Evolutionary conservation across 23 tunicate genomes (phyloP), one percentile per base, ranked within the genome.

Genomic region (Trididemnum clinides): DNA sequence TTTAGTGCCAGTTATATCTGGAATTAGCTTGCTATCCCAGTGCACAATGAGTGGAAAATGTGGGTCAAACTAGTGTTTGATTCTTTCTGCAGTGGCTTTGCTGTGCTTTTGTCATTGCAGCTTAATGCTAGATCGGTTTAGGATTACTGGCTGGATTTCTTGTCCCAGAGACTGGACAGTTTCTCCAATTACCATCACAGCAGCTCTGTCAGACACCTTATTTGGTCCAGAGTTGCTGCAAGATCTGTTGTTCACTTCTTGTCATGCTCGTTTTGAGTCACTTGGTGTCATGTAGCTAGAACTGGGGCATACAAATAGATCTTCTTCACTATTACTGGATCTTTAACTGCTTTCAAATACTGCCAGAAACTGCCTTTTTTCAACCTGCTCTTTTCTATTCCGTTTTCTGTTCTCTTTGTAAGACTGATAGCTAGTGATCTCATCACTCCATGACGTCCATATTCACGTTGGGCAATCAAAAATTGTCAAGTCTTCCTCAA

Each of bases 151-250:
- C 6, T 36, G 57, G 80, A 73, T 38, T 73, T 73, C 33, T 73
- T 73, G 80, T 73, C 80, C 80, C 27, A 36, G 80, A 73, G 57
- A 36, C 28, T 29, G 57, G 28, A 37, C 80, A 73, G 80, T 73
- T 73, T 73, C 29, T 12, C 80, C 80, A 37, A 73, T 73, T 73
- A 73, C 25, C 54, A 36, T 36, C 57, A 73, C 80, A 73, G 57
- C 80, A 37, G 80, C 80, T 73, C 80, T 73, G 57, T 36, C 80
- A 6, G 80, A 73, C 57, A 73, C 57, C 80, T 36, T 73, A 36
- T 36, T 36, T 57, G 80, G 57, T 73, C 80, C 57, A 73, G 12
- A 38, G 57, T 73, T 73, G 57, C 80, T 5, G 22, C 80, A 73
- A 73, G 80, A 19, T 73, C 22, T 73, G 54, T 4, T 73, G 80